Base-by-base conservation (phyloP, 2,797 vertebrate species). In the Phoebastria nigripes region DNA sequence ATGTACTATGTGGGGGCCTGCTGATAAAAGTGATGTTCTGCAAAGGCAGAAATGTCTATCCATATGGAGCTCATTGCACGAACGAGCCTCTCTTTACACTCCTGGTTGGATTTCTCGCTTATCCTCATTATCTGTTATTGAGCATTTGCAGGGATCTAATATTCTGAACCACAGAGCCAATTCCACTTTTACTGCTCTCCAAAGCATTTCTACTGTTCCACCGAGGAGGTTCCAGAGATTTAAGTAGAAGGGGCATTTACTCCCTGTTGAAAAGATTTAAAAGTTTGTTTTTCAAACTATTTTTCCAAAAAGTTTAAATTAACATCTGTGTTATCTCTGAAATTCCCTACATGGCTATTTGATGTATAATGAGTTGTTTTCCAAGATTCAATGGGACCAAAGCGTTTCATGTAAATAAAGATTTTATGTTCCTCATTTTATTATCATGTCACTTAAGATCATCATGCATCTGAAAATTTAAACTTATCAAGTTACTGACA, bases 61-160 rank as follows among this genome's bases (percentile, higher is more conserved):
- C 96, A 97, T 96, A 96, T 96, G 96, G 96, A 96, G 91, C 74
- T 96, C 91, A 78, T 92, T 91, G 91, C 52, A 87, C 89, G 49
- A 96, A 95, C 1, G 21, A 94, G 82, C 71, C 78, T 91, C 91
- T 88, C 90, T 96, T 96, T 94, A 91, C 61, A 77, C 84, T 94
- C 95, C 74, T 96, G 89, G 78, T 65, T 93, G 84, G 90, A 92
- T 96, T 96, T 97, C 94, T 93, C 92, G 80, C 94, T 94, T 95
- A 94, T 58, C 79, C 93, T 95, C 90, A 96, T 96, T 96, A 94
- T 87, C 85, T 59, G 44, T 82, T 96, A 93, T 31, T 85, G 89
- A 96, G 78, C 58, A 79, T 94, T 95, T 92, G 81, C 70, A 87
- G 59, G 35, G 78, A 82, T 92, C 78, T 87, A 94, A 96, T 89